Base-by-base conservation (phyloP, 2,797 vertebrate genomes). In the Phoxinus dragarum region DNA sequence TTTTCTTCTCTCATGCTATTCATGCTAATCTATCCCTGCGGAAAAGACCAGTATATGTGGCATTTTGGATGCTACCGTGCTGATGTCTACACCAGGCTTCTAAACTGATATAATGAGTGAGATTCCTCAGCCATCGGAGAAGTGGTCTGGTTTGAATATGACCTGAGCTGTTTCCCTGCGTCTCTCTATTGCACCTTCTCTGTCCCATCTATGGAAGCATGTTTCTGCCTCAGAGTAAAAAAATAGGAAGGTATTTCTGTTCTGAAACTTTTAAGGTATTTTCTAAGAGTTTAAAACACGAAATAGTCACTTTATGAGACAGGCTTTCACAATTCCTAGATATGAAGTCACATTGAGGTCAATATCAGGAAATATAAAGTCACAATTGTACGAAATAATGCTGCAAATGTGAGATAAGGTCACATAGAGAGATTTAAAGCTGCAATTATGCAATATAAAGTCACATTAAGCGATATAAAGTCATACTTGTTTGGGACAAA, bases 1-100 rank as follows among this genome's bases (percentile, higher is more conserved):
- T 34, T 68, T 52, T n/a, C 40, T 54, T 47, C 66, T 81, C 49
- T 42, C n/a, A 78, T 59, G 76, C 27, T 52, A 38, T 36, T 76
- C 61, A 67, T 21, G 59, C 34, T 27, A 66, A 67, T 54, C 49
- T 56, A 59, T 5, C 23, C 23, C 16, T 72, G 16, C 34, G 59
- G 34, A 73, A 59, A 81, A 71, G 49, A 21, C 49, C 16, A 56
- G 36, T 34, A 71, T 56, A 81, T 40, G 5, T 69, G 66, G 47
- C 5, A 0, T 71, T 81, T 81, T 52, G 21, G 17, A 59, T 71
- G 47, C 19, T 64, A 44, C 12, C 1, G 0, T 54, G 34, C 34
- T 36, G 11, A 23, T 69, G 34, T 54, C 12, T 52, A 12, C 14
- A 66, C 16, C 59, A 44, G 64, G 44, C 36, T 52, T 38, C 64